Evolutionary conservation across 2,113 vertebrate genomes (phyloP), one percentile per base, ranked within the genome.

Genomic region (Sinocyclocheilus maitianheensis): DNA sequence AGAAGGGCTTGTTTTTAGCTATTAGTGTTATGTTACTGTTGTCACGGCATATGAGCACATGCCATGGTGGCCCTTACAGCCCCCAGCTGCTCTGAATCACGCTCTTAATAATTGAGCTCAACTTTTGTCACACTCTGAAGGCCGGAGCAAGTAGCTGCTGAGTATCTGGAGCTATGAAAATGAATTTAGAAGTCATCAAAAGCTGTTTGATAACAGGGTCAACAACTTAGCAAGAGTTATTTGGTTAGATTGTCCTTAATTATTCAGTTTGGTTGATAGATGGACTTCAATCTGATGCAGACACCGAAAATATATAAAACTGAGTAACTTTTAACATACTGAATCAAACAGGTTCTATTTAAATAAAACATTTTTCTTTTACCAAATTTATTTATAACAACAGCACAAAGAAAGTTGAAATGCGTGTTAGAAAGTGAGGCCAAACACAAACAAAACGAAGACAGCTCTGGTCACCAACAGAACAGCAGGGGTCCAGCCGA

Each of bases 1-100:
- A 86, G 79, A 89, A 89, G 75, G 63, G 14, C 65, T 75, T 72
- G 63, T 72, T 87, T 89, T 85, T 87, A 85, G 86, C 77, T 65
- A 76, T 84, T 75, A 83, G 83, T 72, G 84, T 87, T 84, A 69
- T 76, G 72, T 87, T 77, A 85, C 84, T 69, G 86, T 87, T 79
- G 86, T 87, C 86, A 85, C 69, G 86, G 53, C 55, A 67, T 83
- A 79, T 87, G 65, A 81, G 78, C 76, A 78, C 86, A 75, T 34
- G 30, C 30, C 30, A 34, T 75, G 77, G 65, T 51, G 58, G 80
- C 72, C 46, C 60, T 82, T 77, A 18, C 9, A 77, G 46, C 30
- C 76, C 60, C 76, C 76, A 46, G 22, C 58, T 80, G 63, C 67
- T 65, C 24, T 1, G 63, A 63, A 77, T 65, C 34, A 53, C 24